phyloP scores from a whole-genome alignment of 1,140 invertebrate genomes.

The Drosophila parvula region DNA sequence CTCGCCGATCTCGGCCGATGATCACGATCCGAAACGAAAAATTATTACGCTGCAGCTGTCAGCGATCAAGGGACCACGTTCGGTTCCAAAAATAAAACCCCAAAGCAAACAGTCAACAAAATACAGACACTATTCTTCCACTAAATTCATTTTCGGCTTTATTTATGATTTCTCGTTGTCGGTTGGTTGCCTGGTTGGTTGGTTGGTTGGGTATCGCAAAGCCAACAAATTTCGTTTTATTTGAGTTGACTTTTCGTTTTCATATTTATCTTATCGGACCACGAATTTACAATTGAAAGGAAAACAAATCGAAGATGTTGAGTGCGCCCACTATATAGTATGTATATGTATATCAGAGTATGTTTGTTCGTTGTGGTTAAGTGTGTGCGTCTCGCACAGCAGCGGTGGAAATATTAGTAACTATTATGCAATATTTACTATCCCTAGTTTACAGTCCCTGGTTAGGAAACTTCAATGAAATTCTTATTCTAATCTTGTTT shows the following conservation, averaged over 20 bases:
- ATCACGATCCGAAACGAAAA: slow-evolving; percentile 30
- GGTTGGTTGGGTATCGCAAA: background rate
- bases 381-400: background rate
- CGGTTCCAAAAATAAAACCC: slow-evolving; percentile 68
- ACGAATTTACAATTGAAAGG: slow-evolving; percentile 51
- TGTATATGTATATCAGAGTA: background rate
- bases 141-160: slow-evolving; percentile 50
- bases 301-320: slow-evolving; percentile 48
- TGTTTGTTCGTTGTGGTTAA: background rate
- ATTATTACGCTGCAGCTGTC: slow-evolving; percentile 64
- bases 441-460: too few species aligned
- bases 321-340: slow-evolving; percentile 17
- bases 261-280: slow-evolving; percentile 63
- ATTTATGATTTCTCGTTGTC: slow-evolving; percentile 48
- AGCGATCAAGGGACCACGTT: slow-evolving; percentile 21
- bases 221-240: slow-evolving; percentile 44
- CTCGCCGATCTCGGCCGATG: slow-evolving; percentile 8
- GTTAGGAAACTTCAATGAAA: too few species aligned
- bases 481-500: too few species aligned
- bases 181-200: background rate
- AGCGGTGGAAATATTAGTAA: background rate
- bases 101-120: slow-evolving; percentile 14
- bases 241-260: slow-evolving; percentile 32
- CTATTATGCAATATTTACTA: too few species aligned
- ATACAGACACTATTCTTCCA: slow-evolving; percentile 29